These are phyloP conservation scores for Rhodeus uyekii DNA, from an alignment of 2,797 vertebrate genomes.

Conservation along the genomic window DNA sequence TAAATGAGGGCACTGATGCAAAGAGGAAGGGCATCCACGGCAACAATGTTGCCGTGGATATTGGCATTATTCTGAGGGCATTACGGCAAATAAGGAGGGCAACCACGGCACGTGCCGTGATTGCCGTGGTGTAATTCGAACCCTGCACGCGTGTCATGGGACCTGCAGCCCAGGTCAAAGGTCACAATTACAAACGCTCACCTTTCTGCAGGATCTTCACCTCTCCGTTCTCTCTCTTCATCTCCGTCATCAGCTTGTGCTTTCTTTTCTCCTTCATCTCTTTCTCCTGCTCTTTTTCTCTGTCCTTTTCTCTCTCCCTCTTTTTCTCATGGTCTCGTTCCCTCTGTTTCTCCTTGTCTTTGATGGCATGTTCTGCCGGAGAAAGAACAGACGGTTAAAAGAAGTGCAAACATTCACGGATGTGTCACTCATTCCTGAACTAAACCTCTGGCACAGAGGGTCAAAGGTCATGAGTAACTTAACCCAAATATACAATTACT, in stretches of 20 bases:
- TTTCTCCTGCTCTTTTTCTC: conserved; percentile 88
- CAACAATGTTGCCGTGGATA: too few species aligned
- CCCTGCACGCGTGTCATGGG: too few species aligned
- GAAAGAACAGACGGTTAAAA: neutral
- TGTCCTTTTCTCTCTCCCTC: conserved; percentile 84
- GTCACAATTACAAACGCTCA: conserved; percentile 37
- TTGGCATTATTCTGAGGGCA: too few species aligned
- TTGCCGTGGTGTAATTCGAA: too few species aligned
- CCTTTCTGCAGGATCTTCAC: conserved; percentile 91
- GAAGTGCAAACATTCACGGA: too few species aligned
- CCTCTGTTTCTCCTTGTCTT: conserved; percentile 81
- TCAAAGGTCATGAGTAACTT: neutral
- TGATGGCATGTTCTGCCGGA: conserved; percentile 80
- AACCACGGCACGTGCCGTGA: too few species aligned
- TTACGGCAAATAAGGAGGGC: too few species aligned
- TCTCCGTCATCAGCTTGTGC: conserved; percentile 89
- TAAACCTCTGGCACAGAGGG: neutral
- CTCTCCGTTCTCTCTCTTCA: conserved; percentile 96
- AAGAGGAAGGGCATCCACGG: too few species aligned
- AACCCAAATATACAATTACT: neutral
- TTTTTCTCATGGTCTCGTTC: conserved; percentile 86
- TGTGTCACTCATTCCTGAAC: too few species aligned
- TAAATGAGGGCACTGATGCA: too few species aligned
- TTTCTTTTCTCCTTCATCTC: conserved; percentile 89
- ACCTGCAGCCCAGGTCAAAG: neutral